Percentiles rank a stretch among this genome's conserved stretches.
phyloP scores from a whole-genome alignment of 2,797 vertebrate genomes.

The Tiaroga cobitis region DNA sequence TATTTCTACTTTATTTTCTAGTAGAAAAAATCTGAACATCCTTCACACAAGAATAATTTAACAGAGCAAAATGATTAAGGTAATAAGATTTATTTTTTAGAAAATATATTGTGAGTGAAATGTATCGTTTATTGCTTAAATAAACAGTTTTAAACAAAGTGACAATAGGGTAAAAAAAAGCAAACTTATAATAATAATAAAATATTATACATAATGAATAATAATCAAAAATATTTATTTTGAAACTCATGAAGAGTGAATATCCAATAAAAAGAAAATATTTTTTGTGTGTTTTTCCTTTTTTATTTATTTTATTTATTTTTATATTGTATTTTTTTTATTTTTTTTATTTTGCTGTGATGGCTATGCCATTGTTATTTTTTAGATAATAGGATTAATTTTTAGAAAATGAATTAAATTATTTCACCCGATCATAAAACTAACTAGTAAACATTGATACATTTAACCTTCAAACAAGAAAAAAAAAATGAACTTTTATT shows the following conservation, averaged over 20 bases:
- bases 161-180: background rate
- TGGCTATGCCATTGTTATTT: background rate
- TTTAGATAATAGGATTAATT: background rate
- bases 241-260: background rate
- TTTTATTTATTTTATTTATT: too few species aligned
- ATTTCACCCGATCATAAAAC: background rate
- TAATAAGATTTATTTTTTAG: background rate
- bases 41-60: background rate
- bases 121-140: background rate
- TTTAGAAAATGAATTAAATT: too few species aligned
- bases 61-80: background rate
- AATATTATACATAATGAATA: background rate
- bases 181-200: too few species aligned
- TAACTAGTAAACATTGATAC: background rate
- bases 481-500: background rate
- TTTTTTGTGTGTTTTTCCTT: too few species aligned
- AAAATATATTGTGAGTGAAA: background rate
- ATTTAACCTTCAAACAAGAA: background rate
- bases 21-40: background rate
- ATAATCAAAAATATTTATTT: background rate
- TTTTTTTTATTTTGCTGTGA: background rate
- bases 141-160: background rate
- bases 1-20: background rate
- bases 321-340: too few species aligned
- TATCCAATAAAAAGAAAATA: background rate